Base-by-base conservation (phyloP, 2,797 vertebrate genomes). In the Gymnodraco acuticeps region DNA sequence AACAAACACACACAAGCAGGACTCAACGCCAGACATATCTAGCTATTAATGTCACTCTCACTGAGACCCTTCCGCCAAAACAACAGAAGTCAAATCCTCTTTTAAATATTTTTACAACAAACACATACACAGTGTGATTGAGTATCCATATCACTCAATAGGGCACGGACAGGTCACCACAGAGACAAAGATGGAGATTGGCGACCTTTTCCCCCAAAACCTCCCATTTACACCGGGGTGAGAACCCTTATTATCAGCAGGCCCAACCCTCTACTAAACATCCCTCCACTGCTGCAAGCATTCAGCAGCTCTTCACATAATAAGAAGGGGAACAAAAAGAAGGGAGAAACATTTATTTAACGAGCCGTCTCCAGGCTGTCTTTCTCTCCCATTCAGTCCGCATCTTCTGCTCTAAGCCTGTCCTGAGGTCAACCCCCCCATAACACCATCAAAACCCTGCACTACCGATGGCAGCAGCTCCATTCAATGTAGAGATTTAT, bases 401-500 rank as follows among this genome's bases (percentile, higher is more conserved):
- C 82, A 82, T 71, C 72, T 84, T 85, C 67, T 86, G 81, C 88
- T 85, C 45, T 71, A 67, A 78, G 83, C 68, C 75, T 85, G 89
- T 87, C 92, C 89, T n/a, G 62, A 76, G 90, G 88, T 93, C 91
- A 92, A 75, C 38, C 82, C 87, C 84, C 47, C 62, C 47, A 65
- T 75, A 78, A 69, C 87, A 72, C 80, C 82, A 88, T 91, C 84
- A 86, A 92, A 85, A 78, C 75, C 85, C 79, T 56, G 76, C 80
- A 51, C 76, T 86, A 70, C 66, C 53, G 70, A 87, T 51, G 82
- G 81, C 83, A 63, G 82, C 65, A 15, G 67, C 41, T 84, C 89
- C 84, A 91, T 94, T 95, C 92, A 90, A 66, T 23, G 1, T n/a
- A 13, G 84, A 94, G 93, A 95, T 94, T 95, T 94, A 95, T 94